Evolutionary conservation across 2,113 vertebrate species (phyloP).

Genomic region (rat (Rattus norvegicus)): GRCr8 NC_086026.1:94697001-94697500

Average conservation of each 20-base stretch:
- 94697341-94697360: constrained; percentile 63
- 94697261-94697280: constrained; percentile 76
- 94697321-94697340: constrained; percentile 54
- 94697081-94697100: constrained; percentile 49
- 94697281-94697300: constrained; percentile 17
- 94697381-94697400: not conserved
- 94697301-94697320: not conserved
- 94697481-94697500: not conserved
- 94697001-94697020: constrained; percentile 33
- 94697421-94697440: constrained; percentile 5
- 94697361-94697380: constrained; percentile 71
- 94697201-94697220: constrained; percentile 69
- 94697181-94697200: constrained; percentile 77
- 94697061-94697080: constrained; percentile 62
- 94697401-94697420: not conserved
- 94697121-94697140: constrained; percentile 64
- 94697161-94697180: constrained; percentile 78
- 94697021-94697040: constrained; percentile 46
- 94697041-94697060: constrained; percentile 43
- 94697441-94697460: constrained; percentile 10
- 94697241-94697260: constrained; percentile 74
- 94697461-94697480: not conserved
- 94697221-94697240: constrained; percentile 65
- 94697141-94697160: constrained; percentile 81
- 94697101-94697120: constrained; percentile 71